A percentile compares a stretch with the other conserved stretches of the same genome.
phyloP scores from a whole-genome alignment of 2,113 vertebrate genomes.

The Rhinoptilus africanus region DNA sequence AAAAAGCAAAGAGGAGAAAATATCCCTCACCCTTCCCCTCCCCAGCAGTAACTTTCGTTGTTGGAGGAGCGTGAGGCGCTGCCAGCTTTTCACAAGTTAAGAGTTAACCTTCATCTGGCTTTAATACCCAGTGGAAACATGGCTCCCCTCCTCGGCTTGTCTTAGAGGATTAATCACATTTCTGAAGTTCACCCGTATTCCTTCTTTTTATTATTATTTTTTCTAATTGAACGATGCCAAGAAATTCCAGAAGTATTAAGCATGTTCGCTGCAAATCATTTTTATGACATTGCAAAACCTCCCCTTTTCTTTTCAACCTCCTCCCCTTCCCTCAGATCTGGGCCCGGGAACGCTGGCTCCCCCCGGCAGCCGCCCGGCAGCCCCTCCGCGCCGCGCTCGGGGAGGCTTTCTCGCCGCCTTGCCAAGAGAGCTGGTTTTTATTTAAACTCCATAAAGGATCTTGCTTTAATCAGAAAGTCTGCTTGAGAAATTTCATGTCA shows the following conservation, averaged over 20 bases:
- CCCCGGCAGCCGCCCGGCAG: constrained; percentile 15
- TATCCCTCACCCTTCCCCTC: background rate
- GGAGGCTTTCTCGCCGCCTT: constrained; percentile 21
- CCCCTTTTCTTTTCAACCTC: constrained; percentile 44
- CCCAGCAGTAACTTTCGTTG: background rate
- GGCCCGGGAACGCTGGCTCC: constrained; percentile 9
- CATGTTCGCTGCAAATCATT: constrained; percentile 73
- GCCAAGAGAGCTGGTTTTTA: constrained; percentile 67
- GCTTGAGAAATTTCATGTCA: constrained; percentile 74
- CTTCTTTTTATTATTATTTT: constrained; percentile 61
- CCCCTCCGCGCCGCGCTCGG: constrained; percentile 39
- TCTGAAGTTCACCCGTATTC: constrained; percentile 54
- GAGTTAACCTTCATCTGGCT: constrained; percentile 72
- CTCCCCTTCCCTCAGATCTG: constrained; percentile 40
- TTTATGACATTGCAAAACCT: constrained; percentile 75
- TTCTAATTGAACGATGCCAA: constrained; percentile 72
- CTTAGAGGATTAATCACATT: constrained; percentile 74
- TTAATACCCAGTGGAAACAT: constrained; percentile 69
- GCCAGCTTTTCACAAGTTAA: constrained; percentile 40
- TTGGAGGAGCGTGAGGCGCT: background rate
- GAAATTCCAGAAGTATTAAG: constrained; percentile 74
- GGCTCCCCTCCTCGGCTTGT: constrained; percentile 54
- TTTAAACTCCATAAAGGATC: constrained; percentile 69
- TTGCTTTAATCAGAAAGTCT: constrained; percentile 75
- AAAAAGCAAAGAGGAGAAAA: constrained; percentile 56